These are phyloP conservation scores for Cantharis flavilabris DNA, from an alignment of 2,888 invertebrate species.

Conservation along the genomic window DNA sequence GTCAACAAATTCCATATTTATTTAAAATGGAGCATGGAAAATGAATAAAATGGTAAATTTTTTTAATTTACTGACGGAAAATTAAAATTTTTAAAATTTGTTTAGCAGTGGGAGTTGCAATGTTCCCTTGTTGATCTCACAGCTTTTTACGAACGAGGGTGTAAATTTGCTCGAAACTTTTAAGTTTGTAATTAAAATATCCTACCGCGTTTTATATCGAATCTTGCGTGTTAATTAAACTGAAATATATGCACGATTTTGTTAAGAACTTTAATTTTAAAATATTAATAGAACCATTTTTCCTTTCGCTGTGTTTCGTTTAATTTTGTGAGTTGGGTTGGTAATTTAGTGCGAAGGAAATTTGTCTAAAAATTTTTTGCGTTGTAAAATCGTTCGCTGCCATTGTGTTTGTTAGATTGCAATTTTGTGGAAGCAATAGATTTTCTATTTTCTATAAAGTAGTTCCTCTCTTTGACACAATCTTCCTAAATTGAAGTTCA, in stretches of 20 bases:
- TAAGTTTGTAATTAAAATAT: slow-evolving; percentile 19
- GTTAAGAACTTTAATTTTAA: slow-evolving; percentile 13
- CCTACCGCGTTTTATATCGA: slow-evolving; percentile 23
- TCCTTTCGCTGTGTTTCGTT: background rate
- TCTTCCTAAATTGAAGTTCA: slow-evolving; percentile 13
- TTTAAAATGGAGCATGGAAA: no score
- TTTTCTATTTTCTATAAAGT: slow-evolving; percentile 8
- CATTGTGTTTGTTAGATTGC: background rate
- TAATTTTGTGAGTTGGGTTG: background rate
- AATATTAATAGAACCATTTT: slow-evolving; percentile 6
- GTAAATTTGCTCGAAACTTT: slow-evolving; percentile 13
- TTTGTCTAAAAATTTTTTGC: background rate
- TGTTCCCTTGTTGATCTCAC: background rate
- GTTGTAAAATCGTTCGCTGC: background rate
- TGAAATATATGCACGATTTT: slow-evolving; percentile 16
- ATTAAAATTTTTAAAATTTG: background rate
- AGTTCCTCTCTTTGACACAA: slow-evolving; percentile 6
- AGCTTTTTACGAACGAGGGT: background rate
- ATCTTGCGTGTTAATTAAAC: slow-evolving; percentile 23
- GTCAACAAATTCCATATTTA: background rate
- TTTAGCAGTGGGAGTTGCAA: background rate
- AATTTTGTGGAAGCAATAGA: slow-evolving; percentile 3
- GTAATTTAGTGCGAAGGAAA: background rate
- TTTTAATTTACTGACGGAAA: background rate
- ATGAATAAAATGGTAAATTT: background rate